Percentiles rank a stretch among this genome's conserved stretches.
These are phyloP conservation scores for Nylanderia fulva DNA, from an alignment of 1,140 invertebrate genomes.

Conservation along the genomic window DNA sequence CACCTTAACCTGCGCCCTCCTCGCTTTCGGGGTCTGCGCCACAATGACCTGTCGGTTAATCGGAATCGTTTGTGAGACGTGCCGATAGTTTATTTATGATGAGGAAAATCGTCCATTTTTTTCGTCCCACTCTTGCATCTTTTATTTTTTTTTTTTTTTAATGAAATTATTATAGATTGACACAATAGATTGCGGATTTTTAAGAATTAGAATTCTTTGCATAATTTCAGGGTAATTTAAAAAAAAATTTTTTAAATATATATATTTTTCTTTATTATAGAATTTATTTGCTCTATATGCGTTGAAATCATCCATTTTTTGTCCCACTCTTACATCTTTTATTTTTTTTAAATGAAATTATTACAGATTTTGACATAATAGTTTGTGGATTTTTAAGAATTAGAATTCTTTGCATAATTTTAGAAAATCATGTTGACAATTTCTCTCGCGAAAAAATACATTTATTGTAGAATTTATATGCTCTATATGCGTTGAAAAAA, in stretches of 20 bases:
- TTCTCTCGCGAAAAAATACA: not conserved
- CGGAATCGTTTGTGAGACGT: constrained; percentile 56
- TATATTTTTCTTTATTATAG: no score
- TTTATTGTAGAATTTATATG: no score
- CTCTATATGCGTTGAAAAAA: no score
- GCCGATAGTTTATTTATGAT: not conserved
- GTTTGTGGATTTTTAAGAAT: no score
- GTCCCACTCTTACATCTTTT: not conserved
- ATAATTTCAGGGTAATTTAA: constrained; percentile 1
- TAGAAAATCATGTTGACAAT: not conserved
- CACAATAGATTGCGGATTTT: no score
- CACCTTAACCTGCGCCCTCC: constrained; percentile 54
- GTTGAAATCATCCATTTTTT: not conserved
- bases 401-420: not conserved
- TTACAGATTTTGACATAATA: no score
- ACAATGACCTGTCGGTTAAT: constrained; percentile 55
- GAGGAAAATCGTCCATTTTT: not conserved
- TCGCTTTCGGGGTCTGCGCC: constrained; percentile 67
- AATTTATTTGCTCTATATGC: no score
- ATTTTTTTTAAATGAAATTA: no score
- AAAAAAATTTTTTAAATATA: no score
- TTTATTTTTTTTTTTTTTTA: not conserved
- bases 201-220: not conserved
- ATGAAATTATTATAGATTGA: no score
- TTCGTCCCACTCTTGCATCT: not conserved